phyloP scores from a whole-genome alignment of 2,797 vertebrate genomes.

The Nasua narica region DNA sequence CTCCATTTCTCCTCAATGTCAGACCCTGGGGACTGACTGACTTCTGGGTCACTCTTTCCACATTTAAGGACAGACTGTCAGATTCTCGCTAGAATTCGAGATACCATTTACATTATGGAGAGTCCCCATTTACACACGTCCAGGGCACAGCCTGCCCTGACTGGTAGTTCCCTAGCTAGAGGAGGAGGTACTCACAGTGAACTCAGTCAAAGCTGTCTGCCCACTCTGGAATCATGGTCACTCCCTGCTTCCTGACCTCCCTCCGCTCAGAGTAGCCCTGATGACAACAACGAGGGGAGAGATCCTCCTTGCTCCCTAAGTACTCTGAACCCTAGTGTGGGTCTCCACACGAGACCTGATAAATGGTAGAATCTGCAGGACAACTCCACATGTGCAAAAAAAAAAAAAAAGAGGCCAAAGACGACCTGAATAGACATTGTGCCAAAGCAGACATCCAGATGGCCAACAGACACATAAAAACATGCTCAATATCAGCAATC shows the following conservation, averaged over 20 bases:
- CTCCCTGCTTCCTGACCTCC: background rate
- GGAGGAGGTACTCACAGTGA: background rate
- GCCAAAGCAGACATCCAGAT: background rate
- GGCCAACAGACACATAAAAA: background rate
- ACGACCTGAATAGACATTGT: background rate
- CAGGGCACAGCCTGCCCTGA: background rate
- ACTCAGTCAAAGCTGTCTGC: background rate
- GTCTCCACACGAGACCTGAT: background rate
- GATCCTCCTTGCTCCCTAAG: background rate
- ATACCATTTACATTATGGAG: background rate
- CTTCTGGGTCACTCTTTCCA: background rate
- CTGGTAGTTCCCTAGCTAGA: background rate
- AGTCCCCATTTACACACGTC: background rate
- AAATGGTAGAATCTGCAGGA: background rate
- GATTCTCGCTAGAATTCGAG: background rate
- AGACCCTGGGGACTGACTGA: background rate
- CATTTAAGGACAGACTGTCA: background rate
- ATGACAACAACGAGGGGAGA: background rate
- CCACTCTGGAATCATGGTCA: background rate
- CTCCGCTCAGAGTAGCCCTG: background rate
- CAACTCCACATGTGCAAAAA: background rate
- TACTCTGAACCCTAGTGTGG: background rate
- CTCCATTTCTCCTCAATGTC: background rate
- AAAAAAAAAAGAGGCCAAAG: background rate
- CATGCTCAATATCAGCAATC: background rate